phyloP scores from a whole-genome alignment of 2,888 invertebrate genomes.

The Maniola hyperantus region DNA sequence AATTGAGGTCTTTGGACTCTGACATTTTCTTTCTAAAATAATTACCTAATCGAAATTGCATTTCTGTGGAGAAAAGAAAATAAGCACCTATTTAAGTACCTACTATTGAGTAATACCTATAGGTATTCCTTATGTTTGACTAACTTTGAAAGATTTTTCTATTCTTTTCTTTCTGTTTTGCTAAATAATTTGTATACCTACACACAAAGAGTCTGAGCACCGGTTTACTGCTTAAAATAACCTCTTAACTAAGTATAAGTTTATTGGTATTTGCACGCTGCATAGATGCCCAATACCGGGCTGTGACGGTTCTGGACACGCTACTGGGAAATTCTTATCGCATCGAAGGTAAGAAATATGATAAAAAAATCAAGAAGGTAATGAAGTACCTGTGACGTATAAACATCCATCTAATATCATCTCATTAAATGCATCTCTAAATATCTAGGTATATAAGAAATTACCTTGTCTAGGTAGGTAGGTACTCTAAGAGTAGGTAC shows the following conservation, averaged over 20 bases:
- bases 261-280: conserved; percentile 83
- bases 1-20: too few species aligned
- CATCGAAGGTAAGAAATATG: conserved; percentile 91
- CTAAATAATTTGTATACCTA: not conserved
- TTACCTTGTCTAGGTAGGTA: too few species aligned
- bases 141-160: not conserved
- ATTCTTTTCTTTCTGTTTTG: not conserved
- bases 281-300: conserved; percentile 96
- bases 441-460: too few species aligned
- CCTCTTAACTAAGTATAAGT: conserved; percentile 44
- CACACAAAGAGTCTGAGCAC: not conserved
- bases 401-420: not conserved
- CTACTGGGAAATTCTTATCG: conserved; percentile 98
- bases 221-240: not conserved
- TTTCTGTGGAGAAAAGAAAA: too few species aligned
- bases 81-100: too few species aligned
- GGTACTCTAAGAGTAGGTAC: too few species aligned
- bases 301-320: conserved; percentile 99
- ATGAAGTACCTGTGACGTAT: not conserved
- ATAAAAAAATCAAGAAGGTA: not conserved
- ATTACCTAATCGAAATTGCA: too few species aligned
- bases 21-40: too few species aligned
- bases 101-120: too few species aligned
- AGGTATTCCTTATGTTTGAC: not conserved
- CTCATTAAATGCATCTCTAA: not conserved